These are phyloP conservation scores for Ectemnius cavifrons DNA, from an alignment of 2,888 invertebrate species.

Conservation along the genomic window DNA sequence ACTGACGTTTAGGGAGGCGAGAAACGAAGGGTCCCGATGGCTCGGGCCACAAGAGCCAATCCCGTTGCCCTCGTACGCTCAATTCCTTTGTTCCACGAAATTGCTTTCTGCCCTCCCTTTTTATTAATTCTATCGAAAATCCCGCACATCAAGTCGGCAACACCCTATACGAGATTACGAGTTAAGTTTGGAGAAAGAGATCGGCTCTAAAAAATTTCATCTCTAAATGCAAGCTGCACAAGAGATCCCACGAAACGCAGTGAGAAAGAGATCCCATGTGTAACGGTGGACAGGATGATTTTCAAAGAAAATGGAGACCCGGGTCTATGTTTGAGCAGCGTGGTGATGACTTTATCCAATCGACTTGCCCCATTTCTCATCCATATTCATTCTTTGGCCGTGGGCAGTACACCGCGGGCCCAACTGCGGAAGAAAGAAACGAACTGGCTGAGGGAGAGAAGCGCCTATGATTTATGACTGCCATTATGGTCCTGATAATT, in stretches of 20 bases:
- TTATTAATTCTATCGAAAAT: constrained; percentile 31
- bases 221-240: not conserved
- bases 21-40: constrained; percentile 49
- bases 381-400: constrained; percentile 71
- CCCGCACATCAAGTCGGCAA: not conserved
- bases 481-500: constrained; percentile 77
- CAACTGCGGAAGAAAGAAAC: constrained; percentile 60
- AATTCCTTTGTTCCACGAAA: constrained; percentile 49
- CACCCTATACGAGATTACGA: too few relatives aligned
- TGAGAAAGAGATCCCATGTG: not conserved
- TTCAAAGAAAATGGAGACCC: constrained; percentile 55
- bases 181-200: not conserved
- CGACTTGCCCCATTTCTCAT: constrained; percentile 74
- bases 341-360: constrained; percentile 76
- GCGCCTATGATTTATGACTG: constrained; percentile 78
- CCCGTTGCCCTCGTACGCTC: not conserved
- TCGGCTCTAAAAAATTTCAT: not conserved
- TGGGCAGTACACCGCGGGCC: constrained; percentile 67
- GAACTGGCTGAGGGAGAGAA: constrained; percentile 69
- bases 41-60: constrained; percentile 2
- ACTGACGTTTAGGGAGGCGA: constrained; percentile 58
- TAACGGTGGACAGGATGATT: constrained; percentile 22
- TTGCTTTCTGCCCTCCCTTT: constrained; percentile 16
- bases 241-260: not conserved
- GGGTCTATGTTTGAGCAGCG: constrained; percentile 34